Evolutionary conservation across 2,888 invertebrate species (phyloP), one percentile per base, ranked within the genome.

Genomic region (Carabus problematicus): DNA sequence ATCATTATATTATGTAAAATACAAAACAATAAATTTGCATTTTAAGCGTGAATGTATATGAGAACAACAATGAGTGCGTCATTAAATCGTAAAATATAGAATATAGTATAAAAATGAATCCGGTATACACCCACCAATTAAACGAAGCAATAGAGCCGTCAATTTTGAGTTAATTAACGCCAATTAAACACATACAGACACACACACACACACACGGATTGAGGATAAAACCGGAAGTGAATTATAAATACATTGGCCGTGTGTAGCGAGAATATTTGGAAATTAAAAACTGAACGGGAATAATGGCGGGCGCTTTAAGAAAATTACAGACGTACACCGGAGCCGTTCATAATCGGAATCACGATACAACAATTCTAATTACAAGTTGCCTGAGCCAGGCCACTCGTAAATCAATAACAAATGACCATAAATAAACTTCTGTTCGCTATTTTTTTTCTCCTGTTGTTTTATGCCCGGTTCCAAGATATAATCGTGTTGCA

Each of bases 321-420:
- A 47, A 47, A 47, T 47, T 47, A 47, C 16, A 47, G 47, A 47
- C 12, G 47, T 12, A 9, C 12, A 16, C n/a, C 29, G 6, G 3
- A 6, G 29, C 29, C 29, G 29, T 29, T 29, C 29, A 29, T 29
- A 29, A 11, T 47, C n/a, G 47, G 47, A 47, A 47, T 47, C 47
- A 47, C 47, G 47, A 47, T 47, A 14, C 16, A 47, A 12, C 47
- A 47, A 47, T 47, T 47, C 12, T 47, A 47, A 47, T 47, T 47
- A 47, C 47, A 8, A 47, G 47, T 12, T 47, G 47, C 16, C 47
- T 9, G 16, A 47, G 16, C 8, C 47, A 8, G 47, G 47, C 47
- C 40, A 43, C 43, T n/a, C 60, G 49, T 62, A 62, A 62, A 62
- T 62, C 62, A 62, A 62, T 62, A 52, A 62, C 62, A 62, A 62